phyloP scores from a whole-genome alignment of 2,888 invertebrate genomes.

The Ditula angustiorana region DNA sequence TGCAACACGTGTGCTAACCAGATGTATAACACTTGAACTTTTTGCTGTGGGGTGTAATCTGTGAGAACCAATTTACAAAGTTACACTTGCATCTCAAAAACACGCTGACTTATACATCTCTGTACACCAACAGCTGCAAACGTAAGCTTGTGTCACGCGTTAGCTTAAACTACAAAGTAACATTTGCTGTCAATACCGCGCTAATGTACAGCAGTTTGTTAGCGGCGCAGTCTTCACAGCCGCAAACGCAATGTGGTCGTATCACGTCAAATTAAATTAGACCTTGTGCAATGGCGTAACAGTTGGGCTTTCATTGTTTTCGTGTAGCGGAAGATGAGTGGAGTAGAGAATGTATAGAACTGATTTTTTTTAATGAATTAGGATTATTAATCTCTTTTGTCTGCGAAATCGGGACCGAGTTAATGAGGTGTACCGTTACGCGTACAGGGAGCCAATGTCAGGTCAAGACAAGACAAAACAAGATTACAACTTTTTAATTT shows the following conservation, averaged over 20 bases:
- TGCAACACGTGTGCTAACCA: slow-evolving; percentile 32
- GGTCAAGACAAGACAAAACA: no score
- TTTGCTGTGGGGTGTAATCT: slow-evolving; percentile 24
- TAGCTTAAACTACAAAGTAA: slow-evolving; percentile 5
- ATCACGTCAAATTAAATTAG: background rate
- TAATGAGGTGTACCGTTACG: background rate
- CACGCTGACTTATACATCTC: background rate
- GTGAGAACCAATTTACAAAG: slow-evolving; percentile 34
- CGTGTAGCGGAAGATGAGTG: background rate
- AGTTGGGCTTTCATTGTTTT: background rate
- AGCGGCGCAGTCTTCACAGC: background rate
- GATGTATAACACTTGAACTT: slow-evolving; percentile 33
- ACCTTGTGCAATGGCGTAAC: background rate
- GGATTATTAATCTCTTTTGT: background rate
- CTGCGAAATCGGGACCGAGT: background rate
- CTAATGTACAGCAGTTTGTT: background rate
- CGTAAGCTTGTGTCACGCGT: slow-evolving; percentile 3
- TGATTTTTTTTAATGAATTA: slow-evolving; percentile 7
- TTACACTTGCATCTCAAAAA: slow-evolving; percentile 11
- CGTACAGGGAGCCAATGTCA: background rate
- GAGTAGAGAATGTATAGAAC: background rate
- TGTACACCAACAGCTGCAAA: background rate
- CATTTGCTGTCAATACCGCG: slow-evolving; percentile 8
- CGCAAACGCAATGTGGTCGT: slow-evolving; percentile 4
- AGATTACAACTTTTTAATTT: no score